Base-by-base conservation (phyloP, 2,113 vertebrate genomes). In the Lethenteron camtschaticum region DNA sequence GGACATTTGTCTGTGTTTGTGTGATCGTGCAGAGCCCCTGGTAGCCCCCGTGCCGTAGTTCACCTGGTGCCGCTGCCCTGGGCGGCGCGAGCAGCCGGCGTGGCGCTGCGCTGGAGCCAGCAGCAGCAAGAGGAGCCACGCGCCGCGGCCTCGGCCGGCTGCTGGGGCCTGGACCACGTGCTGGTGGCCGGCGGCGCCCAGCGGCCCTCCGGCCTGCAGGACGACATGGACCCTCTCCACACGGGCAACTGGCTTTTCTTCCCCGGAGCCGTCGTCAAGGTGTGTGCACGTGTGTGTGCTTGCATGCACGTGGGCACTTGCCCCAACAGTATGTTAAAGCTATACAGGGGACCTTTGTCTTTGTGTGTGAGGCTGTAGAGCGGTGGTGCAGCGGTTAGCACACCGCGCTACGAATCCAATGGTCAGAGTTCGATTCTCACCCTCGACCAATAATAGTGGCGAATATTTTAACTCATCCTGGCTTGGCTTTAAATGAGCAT, bases 211-310 rank as follows among this genome's bases (percentile, higher is more conserved):
- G 75, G 96, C 12, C 78, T 99, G 79, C 89, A 96, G 81, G 94
- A 99, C 72, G 85, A 77, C 73, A 78, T 99, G 16, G 92, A 99
- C 78, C 94, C 92, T 57, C 83, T 84, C 66, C 85, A 99, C 80
- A 96, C 94, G 0, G 87, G 85, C 75, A 96, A 99, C 81, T 99
- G 94, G 94, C 86, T 99, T 71, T 99, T 99, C 78, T 99, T 96
- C 75, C 94, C 94, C 55, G 94, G 92, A 74, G 92, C 94, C 70
- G 96, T 85, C 3, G 78, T 99, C 69, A 99, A 99, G 90, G 94
- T 96, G 75, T 73, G 81, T 55, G 41, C 41, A 41, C 41, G 41
- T 7, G 41, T 41, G 41, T 41, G 41, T 41, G 41, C 41, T 41
- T 41, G 41, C 5, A 7, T 41, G 41, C 41, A 3, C 41, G 41